phyloP scores from a whole-genome alignment of 2,888 invertebrate genomes.

The Eupeodes latifasciatus region DNA sequence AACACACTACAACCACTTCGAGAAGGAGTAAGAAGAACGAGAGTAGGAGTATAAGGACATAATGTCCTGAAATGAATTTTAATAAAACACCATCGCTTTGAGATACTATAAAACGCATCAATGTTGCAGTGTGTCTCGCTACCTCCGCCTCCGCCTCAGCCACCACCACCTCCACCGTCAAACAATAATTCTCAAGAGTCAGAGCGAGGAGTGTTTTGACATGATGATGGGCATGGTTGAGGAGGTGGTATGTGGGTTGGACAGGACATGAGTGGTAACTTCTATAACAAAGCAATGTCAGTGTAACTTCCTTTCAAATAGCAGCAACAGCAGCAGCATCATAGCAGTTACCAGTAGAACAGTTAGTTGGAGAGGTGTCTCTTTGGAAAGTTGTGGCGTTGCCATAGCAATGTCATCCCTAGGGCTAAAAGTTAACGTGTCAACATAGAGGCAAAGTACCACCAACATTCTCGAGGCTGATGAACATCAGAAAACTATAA shows the following conservation, averaged over 20 bases:
- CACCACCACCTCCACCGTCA: background rate
- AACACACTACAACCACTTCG: background rate
- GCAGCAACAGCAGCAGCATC: slow-evolving; percentile 1
- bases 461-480: slow-evolving; percentile 57
- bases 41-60: background rate
- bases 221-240: background rate
- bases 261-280: slow-evolving; percentile 28
- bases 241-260: background rate
- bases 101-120: slow-evolving; percentile 59
- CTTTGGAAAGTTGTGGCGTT: slow-evolving; percentile 53
- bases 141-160: background rate
- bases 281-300: slow-evolving; percentile 61
- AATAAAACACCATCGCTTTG: slow-evolving; percentile 65
- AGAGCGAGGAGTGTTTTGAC: background rate
- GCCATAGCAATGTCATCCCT: slow-evolving; percentile 58
- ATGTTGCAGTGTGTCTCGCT: slow-evolving; percentile 49
- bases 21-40: background rate
- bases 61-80: slow-evolving; percentile 73
- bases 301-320: slow-evolving; percentile 62
- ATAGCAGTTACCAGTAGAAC: background rate
- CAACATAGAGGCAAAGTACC: slow-evolving; percentile 29
- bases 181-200: background rate
- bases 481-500: slow-evolving; percentile 27
- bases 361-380: slow-evolving; percentile 34
- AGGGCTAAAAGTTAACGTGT: slow-evolving; percentile 61